Conservation (phyloP, 1,140 invertebrate species). For the Ceratosolen solmsi region DNA sequence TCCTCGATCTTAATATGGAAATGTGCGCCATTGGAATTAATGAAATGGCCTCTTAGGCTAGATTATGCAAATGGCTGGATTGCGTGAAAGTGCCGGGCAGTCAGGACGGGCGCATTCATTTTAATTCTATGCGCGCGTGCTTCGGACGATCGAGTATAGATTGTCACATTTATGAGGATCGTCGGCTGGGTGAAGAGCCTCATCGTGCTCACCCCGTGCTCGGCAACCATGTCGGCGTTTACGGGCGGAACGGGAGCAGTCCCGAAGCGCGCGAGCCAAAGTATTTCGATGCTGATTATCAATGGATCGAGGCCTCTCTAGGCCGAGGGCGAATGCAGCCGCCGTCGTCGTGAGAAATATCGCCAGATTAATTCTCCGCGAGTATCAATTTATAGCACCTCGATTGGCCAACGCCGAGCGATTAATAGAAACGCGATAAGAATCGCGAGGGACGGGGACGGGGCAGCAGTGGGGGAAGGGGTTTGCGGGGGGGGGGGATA, state of each 20-base stretch:
- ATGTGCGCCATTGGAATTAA: conserved; percentile 38
- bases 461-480: too few relatives aligned
- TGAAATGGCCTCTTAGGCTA: conserved; percentile 40
- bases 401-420: not conserved
- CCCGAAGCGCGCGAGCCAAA: not conserved
- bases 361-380: not conserved
- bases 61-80: conserved; percentile 43
- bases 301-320: not conserved
- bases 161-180: conserved; percentile 42
- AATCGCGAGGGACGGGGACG: not conserved
- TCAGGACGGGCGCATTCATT: not conserved
- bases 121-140: conserved; percentile 33
- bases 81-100: conserved; percentile 7
- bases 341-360: not conserved
- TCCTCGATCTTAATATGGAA: conserved; percentile 32
- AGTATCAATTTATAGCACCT: conserved; percentile 28
- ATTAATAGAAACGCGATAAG: conserved; percentile 44
- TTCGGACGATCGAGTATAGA: conserved; percentile 29
- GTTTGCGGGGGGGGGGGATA: too few relatives aligned
- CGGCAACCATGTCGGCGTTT: conserved; percentile 26
- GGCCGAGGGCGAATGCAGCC: not conserved
- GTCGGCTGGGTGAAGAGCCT: not conserved
- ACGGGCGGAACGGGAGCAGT: not conserved
- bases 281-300: too few relatives aligned
- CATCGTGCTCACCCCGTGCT: too few relatives aligned